Evolutionary conservation across 2,797 vertebrate species (phyloP).

Genomic region (Chelonia mydas): DNA sequence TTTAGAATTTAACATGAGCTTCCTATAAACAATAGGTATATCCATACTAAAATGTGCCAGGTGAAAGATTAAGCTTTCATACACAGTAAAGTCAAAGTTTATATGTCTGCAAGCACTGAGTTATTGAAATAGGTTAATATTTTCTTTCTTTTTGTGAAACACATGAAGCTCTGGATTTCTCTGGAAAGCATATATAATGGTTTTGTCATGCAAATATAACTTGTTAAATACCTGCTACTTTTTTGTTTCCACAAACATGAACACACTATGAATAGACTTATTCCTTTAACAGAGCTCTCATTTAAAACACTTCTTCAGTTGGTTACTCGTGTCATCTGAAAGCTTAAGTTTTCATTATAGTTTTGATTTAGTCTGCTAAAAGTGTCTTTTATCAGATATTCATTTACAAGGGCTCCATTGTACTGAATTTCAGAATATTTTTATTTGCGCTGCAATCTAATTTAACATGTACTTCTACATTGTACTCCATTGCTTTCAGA

Average conservation of each 20-base stretch:
- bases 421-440: background rate
- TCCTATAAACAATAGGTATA: too few relatives aligned
- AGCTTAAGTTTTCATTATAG: background rate
- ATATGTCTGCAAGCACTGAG: background rate
- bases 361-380: background rate
- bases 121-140: background rate
- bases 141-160: background rate
- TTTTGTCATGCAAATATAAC: background rate
- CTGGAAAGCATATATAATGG: background rate
- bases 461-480: conserved; percentile 7
- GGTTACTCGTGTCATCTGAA: background rate
- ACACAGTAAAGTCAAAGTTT: background rate
- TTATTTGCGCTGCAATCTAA: background rate
- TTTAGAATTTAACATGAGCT: too few relatives aligned
- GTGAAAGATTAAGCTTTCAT: too few relatives aligned
- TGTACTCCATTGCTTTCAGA: background rate
- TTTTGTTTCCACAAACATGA: background rate
- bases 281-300: background rate
- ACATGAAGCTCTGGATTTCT: background rate
- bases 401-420: background rate
- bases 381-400: background rate
- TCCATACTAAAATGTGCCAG: background rate
- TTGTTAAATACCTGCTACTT: background rate
- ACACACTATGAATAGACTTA: background rate
- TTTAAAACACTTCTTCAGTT: background rate